Evolutionary conservation across 1,140 invertebrate genomes (phyloP), one percentile per base, ranked within the genome.

Genomic region (Caenorhabditis latens): DNA sequence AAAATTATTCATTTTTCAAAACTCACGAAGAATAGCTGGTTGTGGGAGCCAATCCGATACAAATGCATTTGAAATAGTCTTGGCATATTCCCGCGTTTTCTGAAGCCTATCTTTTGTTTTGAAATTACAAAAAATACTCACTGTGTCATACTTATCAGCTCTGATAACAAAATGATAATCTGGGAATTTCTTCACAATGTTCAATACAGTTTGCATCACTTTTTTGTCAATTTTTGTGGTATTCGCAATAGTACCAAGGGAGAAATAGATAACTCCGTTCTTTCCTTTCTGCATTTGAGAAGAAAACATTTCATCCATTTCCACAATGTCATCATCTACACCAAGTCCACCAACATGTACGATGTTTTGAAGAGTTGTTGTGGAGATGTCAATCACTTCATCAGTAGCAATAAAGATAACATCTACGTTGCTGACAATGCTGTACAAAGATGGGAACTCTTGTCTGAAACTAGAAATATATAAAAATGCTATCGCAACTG

Each of bases 31-130:
- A 63, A 89, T 85, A 40, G 87, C 88, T 13, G 63, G 21, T 89
- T 89, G 88, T 16, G 87, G 87, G 7, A 88, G 50, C 88, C 88
- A 89, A 53, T 82, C 75, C 3, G 88, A 63, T 8, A 89, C 63
- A 53, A 57, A 83, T 16, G 86, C 83, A 48, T 89, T 89, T 4
- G 84, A 58, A 24, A 88, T 19, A 4, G 9, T 2, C 21, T 71
- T 67, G 11, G 84, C 87, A n/a, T 75, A 21, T 11, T 46, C n/a
- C 5, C 58, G 48, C 7, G 82, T 43, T 14, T 84, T 86, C 63
- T 83, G 55, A 57, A 87, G 32, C 2, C 2, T 32, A 4, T 84
- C 1, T 19, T 21, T 24, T 46, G 6, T 14, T 61, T 13, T 65
- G 14, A 19, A 32, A 58, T 11, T 16, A n/a, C 11, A 65, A n/a